Evolutionary conservation across 2,797 vertebrate species (phyloP).

Genomic region (Peromyscus aztecus): DNA sequence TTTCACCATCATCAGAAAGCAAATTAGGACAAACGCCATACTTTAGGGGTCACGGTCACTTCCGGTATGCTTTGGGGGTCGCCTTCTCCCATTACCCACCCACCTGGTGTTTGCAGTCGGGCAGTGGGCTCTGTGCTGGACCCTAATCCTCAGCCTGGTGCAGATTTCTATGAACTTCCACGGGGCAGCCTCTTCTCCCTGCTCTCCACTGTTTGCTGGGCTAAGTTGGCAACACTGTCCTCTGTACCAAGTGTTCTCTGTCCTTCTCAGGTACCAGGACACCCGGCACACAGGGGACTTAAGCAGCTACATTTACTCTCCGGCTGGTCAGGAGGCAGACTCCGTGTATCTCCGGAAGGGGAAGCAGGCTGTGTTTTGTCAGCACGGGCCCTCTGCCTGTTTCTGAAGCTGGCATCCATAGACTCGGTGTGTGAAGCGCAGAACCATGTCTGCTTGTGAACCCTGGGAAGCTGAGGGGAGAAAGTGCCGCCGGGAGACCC

Average conservation of each 20-base stretch:
- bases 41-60: rapidly evolving
- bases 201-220: neutral
- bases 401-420: neutral
- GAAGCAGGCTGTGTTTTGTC: neutral
- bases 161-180: neutral
- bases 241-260: neutral
- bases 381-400: neutral
- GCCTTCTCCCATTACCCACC: neutral
- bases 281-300: rapidly evolving
- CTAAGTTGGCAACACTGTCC: rapidly evolving
- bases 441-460: neutral
- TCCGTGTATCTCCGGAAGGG: neutral
- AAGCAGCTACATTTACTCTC: neutral
- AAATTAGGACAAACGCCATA: neutral
- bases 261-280: rapidly evolving
- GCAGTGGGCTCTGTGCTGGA: neutral
- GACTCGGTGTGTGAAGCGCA: slow-evolving; percentile 5
- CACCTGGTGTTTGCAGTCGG: neutral
- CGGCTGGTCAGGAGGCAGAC: neutral
- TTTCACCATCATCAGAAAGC: neutral
- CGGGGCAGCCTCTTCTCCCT: neutral
- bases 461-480: neutral
- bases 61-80: neutral
- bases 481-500: slow-evolving; percentile 22
- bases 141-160: neutral